Conservation (phyloP, 2,888 invertebrate species). For the Eupithecia inturbata region DNA sequence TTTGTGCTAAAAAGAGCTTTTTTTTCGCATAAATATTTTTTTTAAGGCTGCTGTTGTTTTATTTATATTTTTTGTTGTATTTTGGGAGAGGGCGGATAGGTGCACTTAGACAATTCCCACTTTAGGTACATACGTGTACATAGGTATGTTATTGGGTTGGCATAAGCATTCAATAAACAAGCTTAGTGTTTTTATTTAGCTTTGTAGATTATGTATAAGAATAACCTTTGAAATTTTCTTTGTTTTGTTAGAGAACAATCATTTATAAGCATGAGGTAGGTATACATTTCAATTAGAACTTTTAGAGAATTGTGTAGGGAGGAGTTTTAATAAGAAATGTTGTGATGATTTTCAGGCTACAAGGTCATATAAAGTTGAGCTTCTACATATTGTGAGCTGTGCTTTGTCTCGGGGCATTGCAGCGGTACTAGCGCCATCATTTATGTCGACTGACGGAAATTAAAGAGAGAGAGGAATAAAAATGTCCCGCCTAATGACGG, state of each 20-base stretch:
- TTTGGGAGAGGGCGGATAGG: too few species aligned
- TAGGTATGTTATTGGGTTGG: neutral
- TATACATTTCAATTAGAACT: neutral
- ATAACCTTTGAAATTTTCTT: neutral
- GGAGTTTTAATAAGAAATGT: neutral
- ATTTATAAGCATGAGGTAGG: neutral
- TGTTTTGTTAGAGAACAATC: neutral
- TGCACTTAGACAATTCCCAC: too few species aligned
- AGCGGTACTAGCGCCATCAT: slow-evolving; percentile 76
- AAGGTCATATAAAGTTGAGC: slow-evolving; percentile 12
- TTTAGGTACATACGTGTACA: too few species aligned
- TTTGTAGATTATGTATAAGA: neutral
- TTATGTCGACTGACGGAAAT: slow-evolving; percentile 80
- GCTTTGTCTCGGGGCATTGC: slow-evolving; percentile 68
- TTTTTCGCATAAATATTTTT: too few species aligned
- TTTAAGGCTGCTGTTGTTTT: too few species aligned
- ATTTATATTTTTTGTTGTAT: too few species aligned
- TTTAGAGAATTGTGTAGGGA: neutral
- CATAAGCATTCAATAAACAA: neutral
- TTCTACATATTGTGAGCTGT: slow-evolving; percentile 40
- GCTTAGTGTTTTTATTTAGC: neutral
- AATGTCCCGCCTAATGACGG: slow-evolving; percentile 80
- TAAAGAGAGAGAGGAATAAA: slow-evolving; percentile 82
- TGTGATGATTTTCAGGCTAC: neutral
- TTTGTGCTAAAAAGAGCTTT: too few species aligned